These are phyloP conservation scores for Megalops atlanticus DNA, from an alignment of 2,113 vertebrate species.

Conservation along the genomic window DNA sequence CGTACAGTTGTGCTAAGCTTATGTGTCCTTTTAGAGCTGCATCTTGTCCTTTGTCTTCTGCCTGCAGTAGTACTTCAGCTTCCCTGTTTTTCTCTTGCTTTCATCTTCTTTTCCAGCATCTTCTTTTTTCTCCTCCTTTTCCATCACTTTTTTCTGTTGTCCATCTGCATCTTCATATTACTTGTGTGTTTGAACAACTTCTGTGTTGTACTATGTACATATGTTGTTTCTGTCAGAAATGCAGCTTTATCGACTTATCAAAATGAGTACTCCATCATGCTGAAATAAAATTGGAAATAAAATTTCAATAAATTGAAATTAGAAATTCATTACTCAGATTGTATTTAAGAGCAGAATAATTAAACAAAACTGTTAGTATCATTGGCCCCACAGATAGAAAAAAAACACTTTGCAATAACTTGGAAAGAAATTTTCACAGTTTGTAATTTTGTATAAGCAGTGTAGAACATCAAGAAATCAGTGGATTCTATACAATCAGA, in stretches of 20 bases:
- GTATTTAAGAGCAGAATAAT: no score
- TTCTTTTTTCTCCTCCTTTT: neutral
- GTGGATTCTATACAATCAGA: neutral
- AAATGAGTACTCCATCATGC: neutral
- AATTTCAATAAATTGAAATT: no score
- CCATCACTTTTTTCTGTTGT: neutral
- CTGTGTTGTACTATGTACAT: no score
- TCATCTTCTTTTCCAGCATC: neutral
- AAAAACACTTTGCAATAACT: neutral
- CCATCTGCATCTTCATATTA: neutral
- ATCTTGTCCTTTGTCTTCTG: neutral
- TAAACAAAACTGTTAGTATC: no score
- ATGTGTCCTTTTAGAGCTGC: neutral
- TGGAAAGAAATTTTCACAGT: neutral
- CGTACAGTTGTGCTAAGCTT: slow-evolving; percentile 10
- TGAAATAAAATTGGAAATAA: neutral
- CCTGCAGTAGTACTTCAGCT: neutral
- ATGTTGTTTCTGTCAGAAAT: neutral
- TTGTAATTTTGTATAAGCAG: neutral
- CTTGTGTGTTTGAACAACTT: no score
- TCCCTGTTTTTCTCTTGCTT: neutral
- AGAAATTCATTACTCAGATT: no score
- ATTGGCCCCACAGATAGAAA: no score
- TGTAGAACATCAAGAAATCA: neutral
- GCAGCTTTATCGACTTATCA: neutral